These are phyloP conservation scores for Alloscopus bannaensis DNA, from an alignment of 2,888 invertebrate species.

Conservation along the genomic window DNA sequence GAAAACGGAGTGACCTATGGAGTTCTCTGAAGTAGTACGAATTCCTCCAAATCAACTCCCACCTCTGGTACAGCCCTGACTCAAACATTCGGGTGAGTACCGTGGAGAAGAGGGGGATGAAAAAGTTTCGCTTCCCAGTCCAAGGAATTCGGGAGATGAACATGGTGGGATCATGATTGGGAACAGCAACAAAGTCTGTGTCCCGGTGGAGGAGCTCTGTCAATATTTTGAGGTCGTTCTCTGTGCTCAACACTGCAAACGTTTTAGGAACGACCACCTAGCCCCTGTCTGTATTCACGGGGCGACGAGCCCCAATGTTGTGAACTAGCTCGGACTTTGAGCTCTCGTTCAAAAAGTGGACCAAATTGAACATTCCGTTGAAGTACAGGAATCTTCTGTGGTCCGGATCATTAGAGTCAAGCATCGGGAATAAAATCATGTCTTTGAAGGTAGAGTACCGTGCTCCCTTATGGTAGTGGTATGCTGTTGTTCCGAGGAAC, in stretches of 20 bases:
- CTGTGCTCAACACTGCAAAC: conserved; percentile 39
- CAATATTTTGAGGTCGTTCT: conserved; percentile 43
- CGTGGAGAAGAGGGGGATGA: conserved; percentile 30
- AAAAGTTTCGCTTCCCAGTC: conserved; percentile 35
- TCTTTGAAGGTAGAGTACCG: conserved; percentile 29
- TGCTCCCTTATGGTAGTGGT: not conserved
- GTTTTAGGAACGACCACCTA: not conserved
- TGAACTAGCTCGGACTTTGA: conserved; percentile 35
- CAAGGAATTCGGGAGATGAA: conserved; percentile 31
- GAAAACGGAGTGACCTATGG: not conserved
- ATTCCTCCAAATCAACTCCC: conserved; percentile 39
- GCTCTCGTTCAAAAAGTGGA: conserved; percentile 35
- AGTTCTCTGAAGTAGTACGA: conserved; percentile 33
- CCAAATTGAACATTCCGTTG: not conserved
- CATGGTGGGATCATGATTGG: conserved; percentile 6
- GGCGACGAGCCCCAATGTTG: conserved; percentile 6
- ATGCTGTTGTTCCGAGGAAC: conserved; percentile 34
- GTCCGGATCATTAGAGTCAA: not conserved
- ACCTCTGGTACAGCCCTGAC: conserved; percentile 33
- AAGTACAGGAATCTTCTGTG: not conserved
- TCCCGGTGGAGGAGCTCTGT: conserved; percentile 22
- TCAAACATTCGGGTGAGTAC: conserved; percentile 21
- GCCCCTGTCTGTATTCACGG: conserved; percentile 6
- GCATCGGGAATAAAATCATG: conserved; percentile 13
- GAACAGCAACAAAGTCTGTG: conserved; percentile 4